These are phyloP conservation scores for Chiloscyllium punctatum DNA, from an alignment of 2,797 vertebrate species.

Conservation along the genomic window DNA sequence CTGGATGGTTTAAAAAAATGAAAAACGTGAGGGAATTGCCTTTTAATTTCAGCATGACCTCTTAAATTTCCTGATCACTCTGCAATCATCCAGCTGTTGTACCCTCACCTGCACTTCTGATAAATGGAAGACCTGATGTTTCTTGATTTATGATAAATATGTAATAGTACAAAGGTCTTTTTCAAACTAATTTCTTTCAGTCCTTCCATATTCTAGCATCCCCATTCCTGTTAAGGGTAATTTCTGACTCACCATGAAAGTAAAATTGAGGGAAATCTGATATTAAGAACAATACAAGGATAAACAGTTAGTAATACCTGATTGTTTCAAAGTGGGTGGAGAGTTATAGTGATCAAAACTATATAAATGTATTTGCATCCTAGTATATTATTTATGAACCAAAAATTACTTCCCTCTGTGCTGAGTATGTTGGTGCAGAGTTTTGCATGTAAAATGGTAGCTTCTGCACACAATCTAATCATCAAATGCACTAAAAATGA, in stretches of 20 bases:
- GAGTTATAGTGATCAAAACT: conserved; percentile 18
- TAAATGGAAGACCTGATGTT: not conserved
- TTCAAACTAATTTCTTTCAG: conserved; percentile 17
- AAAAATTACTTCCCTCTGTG: not conserved
- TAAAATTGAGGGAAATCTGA: conserved; percentile 19
- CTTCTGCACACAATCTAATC: not conserved
- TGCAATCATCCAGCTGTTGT: not conserved
- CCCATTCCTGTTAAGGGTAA: not conserved
- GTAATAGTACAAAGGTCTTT: conserved; percentile 28
- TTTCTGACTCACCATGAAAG: not conserved
- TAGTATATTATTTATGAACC: too few species aligned
- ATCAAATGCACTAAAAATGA: too few species aligned
- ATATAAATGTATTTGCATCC: not conserved
- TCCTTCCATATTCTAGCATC: conserved; percentile 38
- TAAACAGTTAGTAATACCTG: conserved; percentile 47
- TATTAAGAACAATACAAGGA: conserved; percentile 50
- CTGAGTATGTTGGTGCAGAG: not conserved
- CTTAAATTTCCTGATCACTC: too few species aligned
- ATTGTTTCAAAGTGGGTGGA: conserved; percentile 45
- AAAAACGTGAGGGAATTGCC: not conserved
- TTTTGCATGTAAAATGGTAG: not conserved
- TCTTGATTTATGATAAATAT: conserved; percentile 6
- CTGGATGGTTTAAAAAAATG: not conserved
- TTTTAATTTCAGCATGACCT: not conserved
- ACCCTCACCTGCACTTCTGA: not conserved